Evolutionary conservation across 2,113 vertebrate species (phyloP).

Genomic region (Sialia sialis): DNA sequence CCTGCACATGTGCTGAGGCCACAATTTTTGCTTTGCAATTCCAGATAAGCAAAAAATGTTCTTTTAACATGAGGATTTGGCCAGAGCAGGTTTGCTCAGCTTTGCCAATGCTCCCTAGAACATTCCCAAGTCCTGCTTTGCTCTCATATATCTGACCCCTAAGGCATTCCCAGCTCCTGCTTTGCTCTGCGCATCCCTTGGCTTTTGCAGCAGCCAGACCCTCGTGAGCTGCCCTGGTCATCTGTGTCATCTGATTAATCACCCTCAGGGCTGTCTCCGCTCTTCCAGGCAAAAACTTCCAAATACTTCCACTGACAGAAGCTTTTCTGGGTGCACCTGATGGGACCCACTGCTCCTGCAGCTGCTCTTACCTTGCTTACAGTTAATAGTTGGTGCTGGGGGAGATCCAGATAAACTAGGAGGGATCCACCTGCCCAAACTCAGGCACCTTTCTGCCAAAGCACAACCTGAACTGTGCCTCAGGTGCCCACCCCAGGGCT

Average conservation of each 20-base stretch:
- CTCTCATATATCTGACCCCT: neutral
- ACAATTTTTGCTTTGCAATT: neutral
- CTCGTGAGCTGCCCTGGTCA: neutral
- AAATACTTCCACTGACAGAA: neutral
- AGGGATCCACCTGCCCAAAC: neutral
- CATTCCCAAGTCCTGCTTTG: neutral
- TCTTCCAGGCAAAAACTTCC: neutral
- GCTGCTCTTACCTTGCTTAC: neutral
- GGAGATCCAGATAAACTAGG: neutral
- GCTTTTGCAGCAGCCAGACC: neutral
- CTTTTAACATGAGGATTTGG: rapidly evolving
- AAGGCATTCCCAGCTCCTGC: neutral
- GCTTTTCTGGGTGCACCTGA: neutral
- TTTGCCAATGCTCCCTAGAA: neutral
- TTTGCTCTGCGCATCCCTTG: neutral
- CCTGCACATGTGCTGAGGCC: neutral
- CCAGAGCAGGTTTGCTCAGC: neutral
- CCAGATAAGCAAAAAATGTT: rapidly evolving
- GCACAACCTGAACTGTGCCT: neutral
- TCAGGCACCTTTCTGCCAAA: neutral
- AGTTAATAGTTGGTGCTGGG: neutral
- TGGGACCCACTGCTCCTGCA: neutral
- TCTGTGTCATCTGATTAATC: neutral
- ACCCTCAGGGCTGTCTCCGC: neutral
- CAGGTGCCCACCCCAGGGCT: neutral